phyloP scores from a whole-genome alignment of 2,113 vertebrate species.

The Apaloderma vittatum region DNA sequence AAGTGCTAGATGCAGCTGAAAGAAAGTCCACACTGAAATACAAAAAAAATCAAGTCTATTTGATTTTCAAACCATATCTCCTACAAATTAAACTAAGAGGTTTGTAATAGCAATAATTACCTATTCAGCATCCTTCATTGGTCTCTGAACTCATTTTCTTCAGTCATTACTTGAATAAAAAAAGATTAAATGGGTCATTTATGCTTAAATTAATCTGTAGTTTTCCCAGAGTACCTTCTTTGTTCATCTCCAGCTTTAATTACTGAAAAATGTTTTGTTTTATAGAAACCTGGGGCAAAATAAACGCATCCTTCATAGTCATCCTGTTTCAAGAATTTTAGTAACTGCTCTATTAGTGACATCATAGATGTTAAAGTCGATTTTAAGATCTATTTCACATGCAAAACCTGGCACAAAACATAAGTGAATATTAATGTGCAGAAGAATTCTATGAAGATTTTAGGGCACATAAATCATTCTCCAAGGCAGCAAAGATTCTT shows the following conservation, averaged over 20 bases:
- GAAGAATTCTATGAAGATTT: not conserved
- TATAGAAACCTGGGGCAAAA: constrained; percentile 34
- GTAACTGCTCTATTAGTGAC: constrained; percentile 33
- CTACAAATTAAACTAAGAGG: constrained; percentile 66
- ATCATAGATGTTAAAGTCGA: constrained; percentile 37
- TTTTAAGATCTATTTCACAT: constrained; percentile 26
- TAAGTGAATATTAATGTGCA: not conserved
- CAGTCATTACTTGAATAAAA: constrained; percentile 49
- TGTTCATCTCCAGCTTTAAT: constrained; percentile 59
- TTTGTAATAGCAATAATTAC: constrained; percentile 59
- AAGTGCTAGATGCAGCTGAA: constrained; percentile 8
- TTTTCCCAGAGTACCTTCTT: constrained; percentile 23
- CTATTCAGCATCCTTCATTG: constrained; percentile 45
- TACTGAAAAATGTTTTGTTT: constrained; percentile 41
- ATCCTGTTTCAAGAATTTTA: constrained; percentile 1
- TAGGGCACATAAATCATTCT: not conserved
- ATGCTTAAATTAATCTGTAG: constrained; percentile 60
- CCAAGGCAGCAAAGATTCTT: not conserved
- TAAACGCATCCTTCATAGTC: constrained; percentile 29
- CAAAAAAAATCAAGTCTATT: constrained; percentile 37
- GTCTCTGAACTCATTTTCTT: constrained; percentile 64
- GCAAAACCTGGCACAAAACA: not conserved
- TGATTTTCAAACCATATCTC: constrained; percentile 66
- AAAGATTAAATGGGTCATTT: constrained; percentile 57
- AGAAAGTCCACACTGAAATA: not conserved